Base-by-base conservation (phyloP, 30 jellyfish, hydroid and myxozoan genomes). In the Chrysaora quinquecirrha region DNA sequence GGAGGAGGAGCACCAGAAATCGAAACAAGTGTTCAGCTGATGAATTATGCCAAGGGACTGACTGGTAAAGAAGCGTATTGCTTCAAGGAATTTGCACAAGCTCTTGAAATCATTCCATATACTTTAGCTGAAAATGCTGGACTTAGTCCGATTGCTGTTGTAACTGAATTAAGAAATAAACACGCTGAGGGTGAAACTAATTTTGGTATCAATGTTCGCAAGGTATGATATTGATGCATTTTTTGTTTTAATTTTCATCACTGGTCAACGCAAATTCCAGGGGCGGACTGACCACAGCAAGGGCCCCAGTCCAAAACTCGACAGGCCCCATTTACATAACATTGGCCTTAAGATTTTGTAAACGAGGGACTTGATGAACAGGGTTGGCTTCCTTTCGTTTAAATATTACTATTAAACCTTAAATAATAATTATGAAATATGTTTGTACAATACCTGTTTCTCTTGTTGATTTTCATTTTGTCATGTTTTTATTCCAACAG, bases 1-100 rank as follows among this genome's bases (percentile, higher is more conserved):
- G 99, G 99, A n/a, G 99, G 99, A 22, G 99, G 99, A 21, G 99
- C 99, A 16, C 98, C 99, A 20, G 99, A 95, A 75, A 86, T 77
- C 33, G 96, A 95, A 74, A 83, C 86, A 16, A 90, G 98, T 71
- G 95, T 89, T 1, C 78, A 83, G 64, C 77, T 95, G 72, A 63
- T 82, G 87, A 87, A 86, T 48, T 76, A 80, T 78, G 97, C 97
- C 9, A 90, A 90, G 71, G 77, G 85, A 67, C 71, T 95, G 66
- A 76, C 90, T 54, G 99, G 99, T 30, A 82, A 80, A 75, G 98
- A 95, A 85, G 98, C 98, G 24, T 73, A 75, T 80, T 95, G 99
- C 72, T 85, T 85, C 73, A 95, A 82, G 49, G 99, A 95, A 32
- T 95, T 95, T 81, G 99, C 99, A 14, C 96, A 90, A 67, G 97